Evolutionary conservation across 2,113 vertebrate genomes (phyloP).

Genomic region (Erythrocercus mccallii): DNA sequence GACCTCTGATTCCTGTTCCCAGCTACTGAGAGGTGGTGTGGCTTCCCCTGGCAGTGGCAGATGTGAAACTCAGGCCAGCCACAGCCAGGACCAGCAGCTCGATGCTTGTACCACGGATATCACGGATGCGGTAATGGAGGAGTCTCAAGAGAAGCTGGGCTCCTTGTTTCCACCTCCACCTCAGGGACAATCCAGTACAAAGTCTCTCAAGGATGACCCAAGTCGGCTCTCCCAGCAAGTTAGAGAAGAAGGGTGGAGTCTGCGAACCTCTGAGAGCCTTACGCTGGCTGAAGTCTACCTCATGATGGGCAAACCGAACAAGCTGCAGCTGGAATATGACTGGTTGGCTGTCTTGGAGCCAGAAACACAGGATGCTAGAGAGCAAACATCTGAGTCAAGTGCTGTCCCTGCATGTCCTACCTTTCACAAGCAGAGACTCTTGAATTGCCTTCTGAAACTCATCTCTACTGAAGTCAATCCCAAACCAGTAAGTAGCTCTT

Average conservation of each 20-base stretch:
- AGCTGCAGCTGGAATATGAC: constrained; percentile 95
- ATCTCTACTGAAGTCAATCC: constrained; percentile 93
- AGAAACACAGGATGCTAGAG: constrained; percentile 33
- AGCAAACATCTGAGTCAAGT: constrained; percentile 32
- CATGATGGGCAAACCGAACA: constrained; percentile 97
- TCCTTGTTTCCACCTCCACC: constrained; percentile 34
- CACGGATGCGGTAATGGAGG: constrained; percentile 55
- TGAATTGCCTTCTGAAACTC: constrained; percentile 90
- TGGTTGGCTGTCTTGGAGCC: constrained; percentile 82
- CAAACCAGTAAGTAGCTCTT: constrained; percentile 82
- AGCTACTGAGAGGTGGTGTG: not conserved
- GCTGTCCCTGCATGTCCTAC: constrained; percentile 35
- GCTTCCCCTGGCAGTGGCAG: not conserved
- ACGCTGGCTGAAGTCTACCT: constrained; percentile 98
- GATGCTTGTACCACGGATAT: constrained; percentile 72
- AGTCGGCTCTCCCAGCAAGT: constrained; percentile 82
- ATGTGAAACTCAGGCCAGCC: constrained; percentile 44
- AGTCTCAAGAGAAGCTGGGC: constrained; percentile 70
- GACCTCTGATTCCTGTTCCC: not conserved
- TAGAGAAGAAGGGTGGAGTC: constrained; percentile 90
- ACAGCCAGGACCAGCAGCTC: constrained; percentile 8
- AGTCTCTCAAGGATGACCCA: constrained; percentile 69
- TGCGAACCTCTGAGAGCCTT: constrained; percentile 87
- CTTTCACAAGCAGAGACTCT: constrained; percentile 80
- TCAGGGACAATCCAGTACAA: constrained; percentile 70